Percentiles rank a stretch among this genome's conserved stretches.
These are phyloP conservation scores for Ips typographus DNA, from an alignment of 1,140 invertebrate species.

Conservation along the genomic window DNA sequence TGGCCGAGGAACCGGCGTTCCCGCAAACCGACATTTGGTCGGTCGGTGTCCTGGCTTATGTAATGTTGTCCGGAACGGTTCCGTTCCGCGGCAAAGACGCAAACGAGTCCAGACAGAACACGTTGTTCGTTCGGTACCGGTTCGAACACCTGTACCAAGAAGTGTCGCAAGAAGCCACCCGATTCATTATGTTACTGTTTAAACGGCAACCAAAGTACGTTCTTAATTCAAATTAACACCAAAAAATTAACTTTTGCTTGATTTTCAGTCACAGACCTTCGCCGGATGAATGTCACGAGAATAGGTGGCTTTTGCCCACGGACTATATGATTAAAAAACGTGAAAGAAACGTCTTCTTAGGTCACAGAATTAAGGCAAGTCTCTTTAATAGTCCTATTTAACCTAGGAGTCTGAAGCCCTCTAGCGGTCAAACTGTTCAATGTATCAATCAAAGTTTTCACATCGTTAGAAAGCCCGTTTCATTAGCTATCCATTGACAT, in stretches of 20 bases:
- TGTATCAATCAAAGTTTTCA: too few species aligned
- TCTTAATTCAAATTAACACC: not conserved
- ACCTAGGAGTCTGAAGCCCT: too few species aligned
- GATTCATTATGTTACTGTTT: constrained; percentile 93
- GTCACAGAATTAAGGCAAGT: constrained; percentile 68
- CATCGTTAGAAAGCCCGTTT: too few species aligned
- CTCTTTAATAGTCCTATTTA: not conserved
- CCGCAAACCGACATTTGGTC: constrained; percentile 96
- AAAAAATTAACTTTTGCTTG: not conserved
- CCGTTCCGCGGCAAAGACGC: constrained; percentile 85
- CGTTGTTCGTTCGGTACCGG: constrained; percentile 89
- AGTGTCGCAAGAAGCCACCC: constrained; percentile 88
- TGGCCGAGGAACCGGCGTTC: constrained; percentile 81
- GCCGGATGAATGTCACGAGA: constrained; percentile 91
- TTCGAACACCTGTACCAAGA: constrained; percentile 95
- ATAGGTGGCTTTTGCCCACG: constrained; percentile 89
- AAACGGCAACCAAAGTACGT: constrained; percentile 87
- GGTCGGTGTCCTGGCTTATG: constrained; percentile 88
- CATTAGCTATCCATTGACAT: too few species aligned
- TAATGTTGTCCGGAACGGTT: constrained; percentile 91
- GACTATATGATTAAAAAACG: constrained; percentile 93
- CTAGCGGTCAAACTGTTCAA: too few species aligned
- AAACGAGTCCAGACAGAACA: constrained; percentile 87
- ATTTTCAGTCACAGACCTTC: constrained; percentile 83
- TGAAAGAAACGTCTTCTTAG: constrained; percentile 83